These are phyloP conservation scores for Zonitis immaculata DNA, from an alignment of 2,888 invertebrate species.

Conservation along the genomic window DNA sequence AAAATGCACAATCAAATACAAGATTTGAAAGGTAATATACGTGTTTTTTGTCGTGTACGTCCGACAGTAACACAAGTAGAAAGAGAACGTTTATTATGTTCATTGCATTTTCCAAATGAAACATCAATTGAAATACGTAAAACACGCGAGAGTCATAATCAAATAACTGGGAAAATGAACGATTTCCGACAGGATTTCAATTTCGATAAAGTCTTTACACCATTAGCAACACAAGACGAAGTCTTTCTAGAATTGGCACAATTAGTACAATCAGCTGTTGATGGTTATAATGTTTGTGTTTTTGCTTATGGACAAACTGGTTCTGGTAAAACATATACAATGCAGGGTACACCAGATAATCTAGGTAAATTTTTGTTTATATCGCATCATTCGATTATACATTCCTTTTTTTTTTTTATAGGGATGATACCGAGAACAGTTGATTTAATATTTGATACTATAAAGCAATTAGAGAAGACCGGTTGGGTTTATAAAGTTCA, in stretches of 20 bases:
- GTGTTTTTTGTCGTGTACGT: slow-evolving; percentile 74
- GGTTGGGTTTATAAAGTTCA: slow-evolving; percentile 70
- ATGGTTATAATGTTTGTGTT: slow-evolving; percentile 86
- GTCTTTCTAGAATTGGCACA: slow-evolving; percentile 82
- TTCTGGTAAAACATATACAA: slow-evolving; percentile 85
- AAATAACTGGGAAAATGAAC: no score
- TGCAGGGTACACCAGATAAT: slow-evolving; percentile 62
- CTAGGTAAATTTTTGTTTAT: slow-evolving; percentile 23
- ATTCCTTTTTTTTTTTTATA: slow-evolving; percentile 30
- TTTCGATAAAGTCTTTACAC: slow-evolving; percentile 82
- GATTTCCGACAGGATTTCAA: slow-evolving; percentile 59
- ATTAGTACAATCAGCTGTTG: slow-evolving; percentile 80
- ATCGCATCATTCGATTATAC: no score
- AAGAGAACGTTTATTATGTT: slow-evolving; percentile 51
- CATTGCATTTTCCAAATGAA: slow-evolving; percentile 57
- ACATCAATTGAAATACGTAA: slow-evolving; percentile 59
- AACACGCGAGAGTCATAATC: no score
- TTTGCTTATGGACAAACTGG: slow-evolving; percentile 92
- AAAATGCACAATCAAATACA: slow-evolving; percentile 65
- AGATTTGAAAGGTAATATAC: slow-evolving; percentile 65
- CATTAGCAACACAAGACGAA: slow-evolving; percentile 65
- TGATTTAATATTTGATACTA: slow-evolving; percentile 68
- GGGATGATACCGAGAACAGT: slow-evolving; percentile 85
- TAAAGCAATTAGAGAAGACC: slow-evolving; percentile 62
- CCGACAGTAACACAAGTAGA: slow-evolving; percentile 60